phyloP scores from a whole-genome alignment of 2,797 vertebrate species.

The Okamejei kenojei region DNA sequence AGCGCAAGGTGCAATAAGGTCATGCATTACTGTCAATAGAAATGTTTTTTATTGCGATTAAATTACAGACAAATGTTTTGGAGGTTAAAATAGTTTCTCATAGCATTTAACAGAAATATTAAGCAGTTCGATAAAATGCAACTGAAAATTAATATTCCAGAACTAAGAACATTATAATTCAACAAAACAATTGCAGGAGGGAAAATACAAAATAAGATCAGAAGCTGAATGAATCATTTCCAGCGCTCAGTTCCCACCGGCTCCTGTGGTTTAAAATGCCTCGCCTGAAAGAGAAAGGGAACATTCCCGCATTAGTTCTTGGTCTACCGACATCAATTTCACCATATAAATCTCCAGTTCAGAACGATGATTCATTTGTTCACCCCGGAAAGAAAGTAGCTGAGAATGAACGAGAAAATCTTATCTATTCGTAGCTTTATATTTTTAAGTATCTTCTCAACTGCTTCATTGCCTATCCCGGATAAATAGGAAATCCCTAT shows the following conservation, averaged over 20 bases:
- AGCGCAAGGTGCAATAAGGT: conserved; percentile 49
- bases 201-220: background rate
- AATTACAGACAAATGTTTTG: conserved; percentile 36
- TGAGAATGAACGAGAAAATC: background rate
- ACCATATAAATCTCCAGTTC: background rate
- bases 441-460: background rate
- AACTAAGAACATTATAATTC: conserved; percentile 21
- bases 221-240: background rate
- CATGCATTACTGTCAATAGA: conserved; percentile 54
- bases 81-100: conserved; percentile 22
- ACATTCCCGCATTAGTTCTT: background rate
- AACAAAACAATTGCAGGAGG: background rate
- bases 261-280: conserved; percentile 16
- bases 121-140: conserved; percentile 29
- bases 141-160: conserved; percentile 18
- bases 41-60: conserved; percentile 38
- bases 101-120: conserved; percentile 25
- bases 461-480: background rate
- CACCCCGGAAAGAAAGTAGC: background rate
- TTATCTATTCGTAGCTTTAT: background rate
- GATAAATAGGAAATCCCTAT: background rate
- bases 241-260: background rate
- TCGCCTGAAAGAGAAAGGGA: conserved; percentile 20
- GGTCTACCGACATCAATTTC: background rate
- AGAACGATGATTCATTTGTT: background rate